These are phyloP conservation scores for Rhinophrynus dorsalis DNA, from an alignment of 2,797 vertebrate species.

Conservation along the genomic window DNA sequence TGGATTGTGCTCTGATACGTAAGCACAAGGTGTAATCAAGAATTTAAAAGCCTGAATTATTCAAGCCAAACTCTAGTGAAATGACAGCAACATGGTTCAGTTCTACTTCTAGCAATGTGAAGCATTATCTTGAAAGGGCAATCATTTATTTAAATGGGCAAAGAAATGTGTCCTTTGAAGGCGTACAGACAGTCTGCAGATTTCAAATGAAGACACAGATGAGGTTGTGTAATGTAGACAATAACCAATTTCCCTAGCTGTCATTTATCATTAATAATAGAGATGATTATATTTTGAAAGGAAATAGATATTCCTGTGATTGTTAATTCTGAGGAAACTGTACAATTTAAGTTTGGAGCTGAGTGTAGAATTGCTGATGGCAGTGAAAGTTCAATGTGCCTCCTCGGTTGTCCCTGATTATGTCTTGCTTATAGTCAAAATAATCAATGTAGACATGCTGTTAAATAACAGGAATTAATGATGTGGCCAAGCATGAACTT, in stretches of 20 bases:
- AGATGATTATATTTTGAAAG: conserved; percentile 41
- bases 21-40: conserved; percentile 49
- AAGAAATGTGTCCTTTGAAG: conserved; percentile 45
- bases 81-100: conserved; percentile 38
- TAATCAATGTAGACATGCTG: conserved; percentile 28
- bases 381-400: conserved; percentile 18
- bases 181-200: conserved; percentile 34
- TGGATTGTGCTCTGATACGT: conserved; percentile 44
- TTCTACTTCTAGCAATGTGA: conserved; percentile 35
- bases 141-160: conserved; percentile 49
- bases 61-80: conserved; percentile 40
- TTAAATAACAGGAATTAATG: conserved; percentile 54
- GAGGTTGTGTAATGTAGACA: conserved; percentile 40
- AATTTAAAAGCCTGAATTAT: conserved; percentile 50
- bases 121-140: conserved; percentile 46
- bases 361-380: conserved; percentile 1
- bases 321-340: conserved; percentile 29
- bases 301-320: conserved; percentile 41
- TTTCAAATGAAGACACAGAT: conserved; percentile 38
- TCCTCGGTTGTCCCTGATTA: conserved; percentile 35
- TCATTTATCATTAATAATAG: conserved; percentile 36
- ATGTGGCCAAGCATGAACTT: conserved; percentile 44
- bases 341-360: conserved; percentile 8
- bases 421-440: conserved; percentile 47
- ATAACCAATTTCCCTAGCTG: conserved; percentile 22